Conservation (phyloP, 2,888 invertebrate genomes). For the Noctua janthe region DNA sequence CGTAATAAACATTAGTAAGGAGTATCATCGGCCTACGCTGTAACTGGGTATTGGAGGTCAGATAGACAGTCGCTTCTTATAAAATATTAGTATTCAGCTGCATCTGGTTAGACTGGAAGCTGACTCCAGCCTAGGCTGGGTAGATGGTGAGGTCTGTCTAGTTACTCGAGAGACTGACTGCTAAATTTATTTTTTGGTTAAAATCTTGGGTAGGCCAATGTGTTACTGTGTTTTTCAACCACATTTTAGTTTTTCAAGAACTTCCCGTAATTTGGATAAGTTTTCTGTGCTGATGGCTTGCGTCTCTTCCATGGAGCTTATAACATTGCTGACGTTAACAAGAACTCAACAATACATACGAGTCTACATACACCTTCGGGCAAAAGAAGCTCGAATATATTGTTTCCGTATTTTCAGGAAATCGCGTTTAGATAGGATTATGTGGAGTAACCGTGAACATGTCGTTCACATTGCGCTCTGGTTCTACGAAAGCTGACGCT, state of each 20-base stretch:
- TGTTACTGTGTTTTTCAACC: not conserved
- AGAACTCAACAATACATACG: not conserved
- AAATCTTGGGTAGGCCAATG: not conserved
- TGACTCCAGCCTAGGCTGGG: not conserved
- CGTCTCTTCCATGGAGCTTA: not conserved
- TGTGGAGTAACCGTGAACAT: not conserved
- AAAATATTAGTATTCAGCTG: not conserved
- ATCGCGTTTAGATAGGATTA: not conserved
- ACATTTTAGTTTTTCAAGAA: not conserved
- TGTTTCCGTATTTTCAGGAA: not conserved
- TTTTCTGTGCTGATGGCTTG: not conserved
- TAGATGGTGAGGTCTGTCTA: not conserved
- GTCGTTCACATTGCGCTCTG: not conserved
- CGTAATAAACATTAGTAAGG: not conserved
- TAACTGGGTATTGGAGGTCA: not conserved
- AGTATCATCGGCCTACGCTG: not conserved
- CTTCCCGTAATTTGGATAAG: not conserved
- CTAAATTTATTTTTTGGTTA: not conserved
- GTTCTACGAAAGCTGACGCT: not conserved
- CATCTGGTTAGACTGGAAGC: not conserved
- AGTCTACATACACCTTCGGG: not conserved
- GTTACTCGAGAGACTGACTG: not conserved
- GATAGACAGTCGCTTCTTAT: not conserved
- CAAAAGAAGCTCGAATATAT: too few species aligned
- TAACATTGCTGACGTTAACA: not conserved